Conservation (phyloP, 1,140 invertebrate genomes). For the Phymorhynchus buccinoides region DNA sequence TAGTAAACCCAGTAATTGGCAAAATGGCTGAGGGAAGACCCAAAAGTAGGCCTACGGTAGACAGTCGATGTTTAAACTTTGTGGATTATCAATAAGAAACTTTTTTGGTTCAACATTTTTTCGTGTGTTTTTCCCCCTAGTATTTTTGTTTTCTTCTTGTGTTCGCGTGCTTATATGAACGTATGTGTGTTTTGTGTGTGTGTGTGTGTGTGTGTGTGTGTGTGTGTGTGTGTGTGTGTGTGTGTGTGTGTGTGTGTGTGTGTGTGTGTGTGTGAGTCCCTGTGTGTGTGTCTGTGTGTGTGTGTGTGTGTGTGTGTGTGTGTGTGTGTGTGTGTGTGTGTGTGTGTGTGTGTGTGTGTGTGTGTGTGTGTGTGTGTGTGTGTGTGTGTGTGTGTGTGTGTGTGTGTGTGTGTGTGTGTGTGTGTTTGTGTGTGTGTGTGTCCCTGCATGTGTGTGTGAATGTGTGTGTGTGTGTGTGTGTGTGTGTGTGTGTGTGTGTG, state of each 20-base stretch:
- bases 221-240: constrained; percentile 28
- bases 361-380: constrained; percentile 29
- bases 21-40: too few species aligned
- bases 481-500: too few species aligned
- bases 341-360: neutral
- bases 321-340: constrained; percentile 16
- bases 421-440: constrained; percentile 22
- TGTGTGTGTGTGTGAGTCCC: neutral
- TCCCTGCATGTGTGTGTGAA: neutral
- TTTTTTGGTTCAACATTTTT: neutral
- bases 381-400: constrained; percentile 29
- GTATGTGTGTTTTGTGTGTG: neutral
- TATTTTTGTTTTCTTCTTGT: neutral
- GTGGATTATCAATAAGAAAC: too few species aligned
- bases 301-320: constrained; percentile 5
- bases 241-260: constrained; percentile 18
- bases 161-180: neutral
- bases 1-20: too few species aligned
- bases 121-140: neutral
- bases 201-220: constrained; percentile 32
- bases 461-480: neutral
- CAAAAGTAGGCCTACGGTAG: too few species aligned
- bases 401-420: constrained; percentile 24
- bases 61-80: too few species aligned
- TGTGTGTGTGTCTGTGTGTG: neutral